Evolutionary conservation across 2,888 invertebrate genomes (phyloP), one percentile per base, ranked within the genome.

Genomic region (Meiosimyza platycephala): DNA sequence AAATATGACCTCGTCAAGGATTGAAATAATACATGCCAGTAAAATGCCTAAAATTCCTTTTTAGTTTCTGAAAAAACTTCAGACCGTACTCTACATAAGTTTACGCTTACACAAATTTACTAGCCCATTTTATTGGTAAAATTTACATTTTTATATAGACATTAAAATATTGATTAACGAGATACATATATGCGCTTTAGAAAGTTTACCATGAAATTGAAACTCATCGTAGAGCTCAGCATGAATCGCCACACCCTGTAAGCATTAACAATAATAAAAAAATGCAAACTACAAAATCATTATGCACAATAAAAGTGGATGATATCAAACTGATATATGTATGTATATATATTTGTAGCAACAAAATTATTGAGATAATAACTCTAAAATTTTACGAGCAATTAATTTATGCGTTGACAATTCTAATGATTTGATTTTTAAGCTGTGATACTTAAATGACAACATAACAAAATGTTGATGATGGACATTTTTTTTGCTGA

Each of bases 401-500:
- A 83, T 84, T 84, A 84, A 84, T 84, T 83, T 84, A 83, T 84
- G 83, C 84, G 84, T 84, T 84, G 84, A 84, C 84, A 84, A 84
- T 83, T 84, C 83, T 82, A 84, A 84, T 80, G 84, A 81, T 79
- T 79, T 75, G 60, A 70, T 70, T 70, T 52, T 48, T 54, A 62
- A 70, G 52, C 70, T 16, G 63, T 47, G 54, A 15, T 51, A 28
- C 51, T 60, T 52, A 62, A 60, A 28, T 18, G 51, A 33, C 69
- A 48, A 18, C 13, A 18, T 11, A 64, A 64, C 16, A 16, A 15
- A 51, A 33, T 54, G 63, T 7, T 40, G 69, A 51, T 52, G 62
- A 50, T 60, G 33, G 60, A 50, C 28, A 60, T 22, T 55, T 47
- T n/a, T 18, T 47, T 68, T 48, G 22, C 48, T 22, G 40, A 11